These are phyloP conservation scores for Trisateles emortualis DNA, from an alignment of 2,888 invertebrate genomes.

Conservation along the genomic window DNA sequence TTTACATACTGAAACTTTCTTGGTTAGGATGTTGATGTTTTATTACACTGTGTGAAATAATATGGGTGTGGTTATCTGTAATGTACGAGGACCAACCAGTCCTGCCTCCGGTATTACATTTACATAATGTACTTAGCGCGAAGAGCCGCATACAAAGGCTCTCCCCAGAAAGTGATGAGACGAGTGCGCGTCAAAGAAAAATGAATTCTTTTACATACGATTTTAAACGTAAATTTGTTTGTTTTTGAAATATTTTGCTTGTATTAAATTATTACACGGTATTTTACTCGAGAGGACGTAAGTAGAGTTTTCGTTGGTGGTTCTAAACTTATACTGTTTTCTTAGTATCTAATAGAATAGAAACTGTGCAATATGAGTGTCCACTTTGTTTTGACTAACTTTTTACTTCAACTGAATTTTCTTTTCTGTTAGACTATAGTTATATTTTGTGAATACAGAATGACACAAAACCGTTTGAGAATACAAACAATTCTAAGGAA, in stretches of 20 bases:
- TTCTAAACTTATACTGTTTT: conserved; percentile 52
- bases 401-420: conserved; percentile 17
- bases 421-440: not conserved
- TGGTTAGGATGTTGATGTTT: conserved; percentile 18
- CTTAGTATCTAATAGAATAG: conserved; percentile 42
- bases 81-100: conserved; percentile 66
- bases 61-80: conserved; percentile 72
- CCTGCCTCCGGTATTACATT: conserved; percentile 79
- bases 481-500: not conserved
- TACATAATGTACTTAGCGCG: conserved; percentile 81
- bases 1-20: conserved; percentile 23
- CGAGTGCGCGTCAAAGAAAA: conserved; percentile 63
- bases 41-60: conserved; percentile 60
- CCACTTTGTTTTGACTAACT: conserved; percentile 22
- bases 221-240: conserved; percentile 58
- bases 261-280: conserved; percentile 66
- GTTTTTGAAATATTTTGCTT: conserved; percentile 52
- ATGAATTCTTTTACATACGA: conserved; percentile 60
- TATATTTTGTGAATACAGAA: not conserved
- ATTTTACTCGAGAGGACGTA: conserved; percentile 55
- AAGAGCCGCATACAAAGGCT: conserved; percentile 77
- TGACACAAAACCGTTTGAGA: not conserved
- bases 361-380: conserved; percentile 28
- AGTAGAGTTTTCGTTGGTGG: conserved; percentile 54
- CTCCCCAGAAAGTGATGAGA: conserved; percentile 71